A percentile compares a stretch with the other conserved stretches of the same genome.
phyloP scores from a whole-genome alignment of 2,797 vertebrate genomes.

The Okamejei kenojei region DNA sequence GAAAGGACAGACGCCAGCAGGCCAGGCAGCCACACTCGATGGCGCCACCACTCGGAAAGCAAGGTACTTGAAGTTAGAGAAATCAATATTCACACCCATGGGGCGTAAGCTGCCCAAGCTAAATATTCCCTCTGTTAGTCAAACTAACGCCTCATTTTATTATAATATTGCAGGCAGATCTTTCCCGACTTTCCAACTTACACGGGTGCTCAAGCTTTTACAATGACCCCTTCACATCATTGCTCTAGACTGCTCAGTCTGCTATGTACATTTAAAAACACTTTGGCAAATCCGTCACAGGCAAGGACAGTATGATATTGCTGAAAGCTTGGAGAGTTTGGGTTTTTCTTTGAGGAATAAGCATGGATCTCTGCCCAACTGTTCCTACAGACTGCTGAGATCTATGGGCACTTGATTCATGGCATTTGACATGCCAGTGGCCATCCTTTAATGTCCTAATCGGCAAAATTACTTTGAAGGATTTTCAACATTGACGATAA shows the following conservation, averaged over 20 bases:
- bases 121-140: background rate
- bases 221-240: background rate
- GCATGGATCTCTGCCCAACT: conserved; percentile 3
- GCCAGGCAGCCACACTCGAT: too few relatives aligned
- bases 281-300: background rate
- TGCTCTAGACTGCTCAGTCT: background rate
- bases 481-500: background rate
- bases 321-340: background rate
- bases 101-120: too few relatives aligned
- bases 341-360: conserved; percentile 17
- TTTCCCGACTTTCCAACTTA: background rate
- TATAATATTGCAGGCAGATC: background rate
- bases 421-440: background rate
- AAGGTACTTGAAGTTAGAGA: too few relatives aligned
- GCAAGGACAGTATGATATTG: background rate
- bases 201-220: background rate
- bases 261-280: background rate
- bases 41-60: too few relatives aligned
- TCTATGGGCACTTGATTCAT: background rate
- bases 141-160: background rate
- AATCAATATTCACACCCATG: too few relatives aligned
- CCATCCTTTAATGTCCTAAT: background rate
- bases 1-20: too few relatives aligned
- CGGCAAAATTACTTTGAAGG: background rate
- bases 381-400: background rate